Conservation (phyloP, 2,888 invertebrate genomes). For the Taenaris catops region DNA sequence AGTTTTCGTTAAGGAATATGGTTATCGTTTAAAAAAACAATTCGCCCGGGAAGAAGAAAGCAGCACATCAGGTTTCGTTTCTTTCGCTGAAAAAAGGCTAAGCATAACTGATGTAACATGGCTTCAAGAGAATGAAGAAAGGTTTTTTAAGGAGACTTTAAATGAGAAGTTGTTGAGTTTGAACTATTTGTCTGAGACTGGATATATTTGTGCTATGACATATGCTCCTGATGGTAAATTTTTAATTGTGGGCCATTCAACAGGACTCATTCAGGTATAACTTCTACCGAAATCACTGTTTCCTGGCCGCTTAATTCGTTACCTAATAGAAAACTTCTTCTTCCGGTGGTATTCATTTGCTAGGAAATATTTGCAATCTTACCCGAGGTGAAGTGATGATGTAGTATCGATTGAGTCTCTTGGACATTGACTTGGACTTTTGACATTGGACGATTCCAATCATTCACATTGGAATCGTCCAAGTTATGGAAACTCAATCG, state of each 20-base stretch:
- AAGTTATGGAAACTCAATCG: too few species aligned
- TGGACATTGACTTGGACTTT: too few species aligned
- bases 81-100: constrained; percentile 43
- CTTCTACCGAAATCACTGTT: too few species aligned
- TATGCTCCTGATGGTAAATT: constrained; percentile 60
- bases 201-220: constrained; percentile 49
- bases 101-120: constrained; percentile 35
- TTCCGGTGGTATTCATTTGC: too few species aligned
- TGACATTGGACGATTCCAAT: too few species aligned
- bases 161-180: constrained; percentile 37
- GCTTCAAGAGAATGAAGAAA: constrained; percentile 47
- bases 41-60: constrained; percentile 34
- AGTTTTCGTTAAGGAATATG: constrained; percentile 47
- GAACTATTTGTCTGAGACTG: constrained; percentile 45
- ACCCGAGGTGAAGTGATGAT: too few species aligned
- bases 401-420: too few species aligned
- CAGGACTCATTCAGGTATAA: constrained; percentile 75
- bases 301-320: too few species aligned
- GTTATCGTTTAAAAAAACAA: constrained; percentile 40
- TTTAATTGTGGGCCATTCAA: constrained; percentile 67
- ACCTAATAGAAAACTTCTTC: too few species aligned
- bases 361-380: too few species aligned
- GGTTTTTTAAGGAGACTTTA: constrained; percentile 46
- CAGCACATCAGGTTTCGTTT: constrained; percentile 33
- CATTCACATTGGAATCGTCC: too few species aligned